phyloP scores from a whole-genome alignment of 64 coral and sea anemone genomes.

The Dendronephthya gigantea region DNA sequence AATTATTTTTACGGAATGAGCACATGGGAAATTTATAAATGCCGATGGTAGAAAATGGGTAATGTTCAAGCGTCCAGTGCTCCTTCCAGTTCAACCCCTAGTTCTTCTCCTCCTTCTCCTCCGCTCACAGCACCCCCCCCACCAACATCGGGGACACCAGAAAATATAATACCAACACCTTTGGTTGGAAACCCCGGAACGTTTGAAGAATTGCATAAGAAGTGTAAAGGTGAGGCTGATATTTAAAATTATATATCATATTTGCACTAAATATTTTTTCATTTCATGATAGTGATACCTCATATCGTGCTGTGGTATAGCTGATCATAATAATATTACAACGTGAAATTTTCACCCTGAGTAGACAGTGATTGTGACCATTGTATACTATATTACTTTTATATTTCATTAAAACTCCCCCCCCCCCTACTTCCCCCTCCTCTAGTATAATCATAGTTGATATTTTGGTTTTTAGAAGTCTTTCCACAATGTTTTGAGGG shows the following conservation, averaged over 20 bases:
- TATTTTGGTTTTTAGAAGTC: conserved; percentile 62
- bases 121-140: conserved; percentile 75
- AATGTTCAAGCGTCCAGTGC: conserved; percentile 69
- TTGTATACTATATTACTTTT: too few relatives aligned
- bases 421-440: too few relatives aligned
- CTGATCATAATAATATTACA: too few relatives aligned
- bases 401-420: too few relatives aligned
- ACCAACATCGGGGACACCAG: conserved; percentile 24
- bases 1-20: neutral
- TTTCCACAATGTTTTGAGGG: conserved; percentile 88
- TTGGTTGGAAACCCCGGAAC: conserved; percentile 59
- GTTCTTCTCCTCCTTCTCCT: conserved; percentile 62
- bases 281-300: too few relatives aligned
- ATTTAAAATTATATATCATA: neutral
- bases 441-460: too few relatives aligned
- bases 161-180: neutral
- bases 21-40: conserved; percentile 2
- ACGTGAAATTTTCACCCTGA: too few relatives aligned
- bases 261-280: too few relatives aligned
- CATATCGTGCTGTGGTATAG: too few relatives aligned
- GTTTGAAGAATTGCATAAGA: conserved; percentile 92
- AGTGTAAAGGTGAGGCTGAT: conserved; percentile 74
- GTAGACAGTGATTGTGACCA: too few relatives aligned
- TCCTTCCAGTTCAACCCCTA: conserved; percentile 41
- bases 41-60: conserved; percentile 60